phyloP scores from a whole-genome alignment of 2,113 vertebrate species.

The Alexandromys fortis region DNA sequence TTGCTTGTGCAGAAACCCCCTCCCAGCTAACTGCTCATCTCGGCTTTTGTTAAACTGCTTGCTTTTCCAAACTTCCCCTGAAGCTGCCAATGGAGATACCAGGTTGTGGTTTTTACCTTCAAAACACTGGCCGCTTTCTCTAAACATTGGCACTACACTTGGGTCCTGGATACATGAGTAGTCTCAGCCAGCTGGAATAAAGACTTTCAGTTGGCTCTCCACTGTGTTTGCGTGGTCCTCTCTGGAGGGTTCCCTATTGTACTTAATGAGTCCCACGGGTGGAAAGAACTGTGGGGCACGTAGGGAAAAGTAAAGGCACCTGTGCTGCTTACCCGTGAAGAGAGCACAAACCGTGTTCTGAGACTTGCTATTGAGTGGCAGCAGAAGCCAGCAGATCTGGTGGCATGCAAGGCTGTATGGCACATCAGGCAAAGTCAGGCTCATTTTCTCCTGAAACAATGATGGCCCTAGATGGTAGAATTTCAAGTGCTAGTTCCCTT shows the following conservation, averaged over 20 bases:
- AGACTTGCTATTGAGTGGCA: neutral
- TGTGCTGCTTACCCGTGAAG: slow-evolving; percentile 14
- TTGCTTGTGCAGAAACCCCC: neutral
- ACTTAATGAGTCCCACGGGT: neutral
- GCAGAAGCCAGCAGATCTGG: slow-evolving; percentile 11
- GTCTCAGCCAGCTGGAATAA: neutral
- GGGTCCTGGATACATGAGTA: neutral
- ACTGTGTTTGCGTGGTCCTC: too few relatives aligned
- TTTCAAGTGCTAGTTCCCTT: neutral
- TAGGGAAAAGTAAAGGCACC: slow-evolving; percentile 41
- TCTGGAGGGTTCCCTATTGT: neutral
- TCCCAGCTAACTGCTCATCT: neutral
- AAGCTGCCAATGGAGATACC: neutral
- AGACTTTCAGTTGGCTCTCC: neutral
- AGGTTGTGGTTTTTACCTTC: neutral
- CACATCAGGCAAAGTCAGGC: slow-evolving; percentile 17
- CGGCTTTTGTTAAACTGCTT: neutral
- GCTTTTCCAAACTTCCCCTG: neutral
- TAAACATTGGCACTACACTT: neutral
- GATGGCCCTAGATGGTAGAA: neutral
- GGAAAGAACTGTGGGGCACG: neutral
- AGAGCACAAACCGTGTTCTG: slow-evolving; percentile 22
- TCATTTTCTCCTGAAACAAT: slow-evolving; percentile 36
- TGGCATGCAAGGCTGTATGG: neutral
- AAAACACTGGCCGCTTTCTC: neutral